phyloP scores from a whole-genome alignment of 2,797 vertebrate species.

The Pseudochaenichthys georgianus region DNA sequence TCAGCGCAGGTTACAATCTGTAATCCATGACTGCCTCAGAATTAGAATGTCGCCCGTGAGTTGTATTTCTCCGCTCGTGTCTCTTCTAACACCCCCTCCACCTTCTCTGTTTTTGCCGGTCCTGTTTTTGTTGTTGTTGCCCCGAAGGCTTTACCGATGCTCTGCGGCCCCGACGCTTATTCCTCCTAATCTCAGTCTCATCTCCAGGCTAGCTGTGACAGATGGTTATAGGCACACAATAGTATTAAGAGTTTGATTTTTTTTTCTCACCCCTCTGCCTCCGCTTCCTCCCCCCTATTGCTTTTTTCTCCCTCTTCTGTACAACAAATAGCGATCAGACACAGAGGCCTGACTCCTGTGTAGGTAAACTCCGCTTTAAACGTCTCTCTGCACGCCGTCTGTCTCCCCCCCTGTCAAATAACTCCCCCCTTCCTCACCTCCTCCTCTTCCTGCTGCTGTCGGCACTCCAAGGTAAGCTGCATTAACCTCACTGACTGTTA shows the following conservation, averaged over 20 bases:
- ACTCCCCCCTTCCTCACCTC: constrained; percentile 45
- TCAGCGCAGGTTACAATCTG: constrained; percentile 97
- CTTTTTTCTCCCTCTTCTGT: constrained; percentile 79
- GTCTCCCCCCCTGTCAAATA: constrained; percentile 68
- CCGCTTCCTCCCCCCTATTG: constrained; percentile 4
- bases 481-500: constrained; percentile 98
- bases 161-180: constrained; percentile 87
- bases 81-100: constrained; percentile 64
- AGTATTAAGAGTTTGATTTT: constrained; percentile 98
- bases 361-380: constrained; percentile 91
- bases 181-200: constrained; percentile 94
- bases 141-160: constrained; percentile 94
- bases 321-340: constrained; percentile 97
- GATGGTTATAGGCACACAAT: constrained; percentile 99
- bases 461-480: constrained; percentile 96
- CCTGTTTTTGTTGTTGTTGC: constrained; percentile 85
- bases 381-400: constrained; percentile 58
- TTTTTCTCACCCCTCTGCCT: constrained; percentile 35
- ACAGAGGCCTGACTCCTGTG: constrained; percentile 88
- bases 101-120: constrained; percentile 64
- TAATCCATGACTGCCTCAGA: constrained; percentile 98
- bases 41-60: constrained; percentile 96
- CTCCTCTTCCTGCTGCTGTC: constrained; percentile 55
- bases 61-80: constrained; percentile 84
- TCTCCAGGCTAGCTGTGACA: constrained; percentile 99